Evolutionary conservation across 1,140 invertebrate species (phyloP).

Genomic region (Apolygus lucorum): DNA sequence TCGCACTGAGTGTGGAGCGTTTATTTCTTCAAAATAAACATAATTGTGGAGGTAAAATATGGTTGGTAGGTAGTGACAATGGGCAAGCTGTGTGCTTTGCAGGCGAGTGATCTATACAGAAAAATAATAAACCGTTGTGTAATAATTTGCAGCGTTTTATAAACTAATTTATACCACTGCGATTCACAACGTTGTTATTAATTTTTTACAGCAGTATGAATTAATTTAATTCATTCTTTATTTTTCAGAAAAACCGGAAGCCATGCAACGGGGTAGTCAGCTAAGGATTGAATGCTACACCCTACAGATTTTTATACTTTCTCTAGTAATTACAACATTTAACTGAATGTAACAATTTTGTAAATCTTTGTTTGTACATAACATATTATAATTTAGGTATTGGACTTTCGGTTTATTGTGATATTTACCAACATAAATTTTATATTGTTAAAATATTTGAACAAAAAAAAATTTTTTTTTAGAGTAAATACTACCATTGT

Average conservation of each 20-base stretch:
- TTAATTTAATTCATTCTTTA: too few relatives aligned
- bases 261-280: constrained; percentile 26
- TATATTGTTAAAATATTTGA: constrained; percentile 6
- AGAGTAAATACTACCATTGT: background rate
- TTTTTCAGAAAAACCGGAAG: constrained; percentile 29
- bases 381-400: background rate
- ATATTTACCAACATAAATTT: constrained; percentile 9
- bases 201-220: too few relatives aligned
- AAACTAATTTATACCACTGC: too few relatives aligned
- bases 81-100: too few relatives aligned
- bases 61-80: too few relatives aligned
- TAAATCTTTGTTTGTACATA: background rate
- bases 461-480: background rate
- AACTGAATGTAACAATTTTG: background rate
- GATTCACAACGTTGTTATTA: too few relatives aligned
- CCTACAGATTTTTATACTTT: constrained; percentile 2
- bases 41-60: too few relatives aligned
- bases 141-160: too few relatives aligned
- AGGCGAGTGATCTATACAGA: too few relatives aligned
- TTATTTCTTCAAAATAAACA: too few relatives aligned
- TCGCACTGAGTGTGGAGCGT: too few relatives aligned
- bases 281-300: constrained; percentile 17
- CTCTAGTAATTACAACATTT: constrained; percentile 5
- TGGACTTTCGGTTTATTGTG: constrained; percentile 3
- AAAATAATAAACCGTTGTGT: too few relatives aligned